Evolutionary conservation across 1,140 invertebrate genomes (phyloP), one percentile per base, ranked within the genome.

Genomic region (Danaus plexippus): DNA sequence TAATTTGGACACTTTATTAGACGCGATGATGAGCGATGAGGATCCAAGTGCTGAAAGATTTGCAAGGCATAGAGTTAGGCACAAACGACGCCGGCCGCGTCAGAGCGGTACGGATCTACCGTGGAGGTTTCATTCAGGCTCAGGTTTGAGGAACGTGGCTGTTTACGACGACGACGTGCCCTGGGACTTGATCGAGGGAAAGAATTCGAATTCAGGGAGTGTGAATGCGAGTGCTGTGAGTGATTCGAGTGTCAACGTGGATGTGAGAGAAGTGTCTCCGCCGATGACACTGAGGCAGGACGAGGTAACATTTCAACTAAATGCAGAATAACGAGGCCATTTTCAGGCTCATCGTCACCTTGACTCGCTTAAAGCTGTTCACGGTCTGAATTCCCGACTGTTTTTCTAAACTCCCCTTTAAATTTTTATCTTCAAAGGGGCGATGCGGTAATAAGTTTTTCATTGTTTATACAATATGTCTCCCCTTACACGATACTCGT

Each of bases 11-110:
- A 70, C 73, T 9, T 67, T 87, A 6, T 79, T 85, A 61, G 71
- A 80, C 44, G 81, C 78, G 11, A 86, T 87, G 83, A 73, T 87
- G 63, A 73, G 67, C 43, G 70, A 85, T 48, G 83, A 87, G 48
- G 71, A 69, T 49, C 77, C 75, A n/a, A 75, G 73, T n/a, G 66
- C 66, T 13, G 76, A 73, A 18, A 67, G 81, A 46, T 82, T 78
- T 54, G 77, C 81, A 10, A 74, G 80, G 49, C 84, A 87, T 48
- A 75, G 75, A 70, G 84, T 87, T 47, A 59, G 84, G 52, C 84
- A 87, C 52, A 87, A 87, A 76, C 57, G 84, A 45, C 74, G 83
- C 0, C 61, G 77, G 52, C 72, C 81, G 2, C 64, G 81, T 43
- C 73, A 83, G 59, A 77, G 72, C 48, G 80, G 80, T n/a, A 69